Evolutionary conservation across 2,888 invertebrate species (phyloP).

Genomic region (Acanthoscelides obtectus): DNA sequence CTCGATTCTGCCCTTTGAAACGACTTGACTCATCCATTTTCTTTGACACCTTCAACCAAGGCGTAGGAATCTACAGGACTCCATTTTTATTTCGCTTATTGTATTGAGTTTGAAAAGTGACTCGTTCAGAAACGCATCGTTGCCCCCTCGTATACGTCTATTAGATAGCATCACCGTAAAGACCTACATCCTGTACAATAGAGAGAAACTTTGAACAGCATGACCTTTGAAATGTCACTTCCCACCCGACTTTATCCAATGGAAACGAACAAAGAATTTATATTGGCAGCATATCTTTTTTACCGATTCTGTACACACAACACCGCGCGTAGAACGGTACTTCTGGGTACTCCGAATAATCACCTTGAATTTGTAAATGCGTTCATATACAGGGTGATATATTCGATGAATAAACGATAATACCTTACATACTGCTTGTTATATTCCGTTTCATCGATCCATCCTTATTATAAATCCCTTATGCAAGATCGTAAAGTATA

Average conservation of each 20-base stretch:
- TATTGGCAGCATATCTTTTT: not conserved
- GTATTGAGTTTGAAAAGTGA: too few species aligned
- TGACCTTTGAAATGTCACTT: not conserved
- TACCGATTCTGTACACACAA: not conserved
- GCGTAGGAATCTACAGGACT: too few species aligned
- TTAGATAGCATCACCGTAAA: not conserved
- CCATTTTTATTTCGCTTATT: too few species aligned
- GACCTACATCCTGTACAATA: not conserved
- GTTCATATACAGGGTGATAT: not conserved
- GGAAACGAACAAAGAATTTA: not conserved
- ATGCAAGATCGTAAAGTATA: too few species aligned
- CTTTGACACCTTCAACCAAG: too few species aligned
- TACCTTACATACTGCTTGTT: too few species aligned
- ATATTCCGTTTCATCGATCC: too few species aligned
- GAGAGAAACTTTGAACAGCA: not conserved
- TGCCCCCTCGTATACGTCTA: not conserved
- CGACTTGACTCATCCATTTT: too few species aligned
- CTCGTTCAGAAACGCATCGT: too few species aligned
- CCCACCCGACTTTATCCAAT: not conserved
- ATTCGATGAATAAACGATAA: too few species aligned
- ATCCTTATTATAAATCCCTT: too few species aligned
- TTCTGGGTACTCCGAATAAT: not conserved
- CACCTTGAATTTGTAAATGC: not conserved
- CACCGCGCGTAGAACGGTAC: not conserved
- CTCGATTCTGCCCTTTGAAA: too few species aligned